phyloP scores from a whole-genome alignment of 2,113 vertebrate genomes.

The Pavo muticus region DNA sequence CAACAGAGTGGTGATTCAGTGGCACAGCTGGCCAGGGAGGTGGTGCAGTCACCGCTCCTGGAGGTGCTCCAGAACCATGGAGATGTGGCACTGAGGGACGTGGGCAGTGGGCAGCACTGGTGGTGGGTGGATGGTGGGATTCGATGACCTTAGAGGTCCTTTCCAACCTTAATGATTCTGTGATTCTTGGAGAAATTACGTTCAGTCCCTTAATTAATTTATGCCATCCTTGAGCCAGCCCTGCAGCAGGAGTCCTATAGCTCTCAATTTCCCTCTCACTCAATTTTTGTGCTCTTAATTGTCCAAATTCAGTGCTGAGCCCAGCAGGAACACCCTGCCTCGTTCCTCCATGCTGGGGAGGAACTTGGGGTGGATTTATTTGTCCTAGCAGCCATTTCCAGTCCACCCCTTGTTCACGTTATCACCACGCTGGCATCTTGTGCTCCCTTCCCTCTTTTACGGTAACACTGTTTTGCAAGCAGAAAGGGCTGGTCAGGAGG shows the following conservation, averaged over 20 bases:
- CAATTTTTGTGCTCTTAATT: neutral
- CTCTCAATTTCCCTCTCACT: neutral
- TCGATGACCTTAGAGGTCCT: too few species aligned
- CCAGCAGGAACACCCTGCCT: neutral
- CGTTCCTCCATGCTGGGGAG: fast-evolving
- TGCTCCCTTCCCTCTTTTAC: neutral
- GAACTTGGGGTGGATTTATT: neutral
- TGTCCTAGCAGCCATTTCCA: neutral
- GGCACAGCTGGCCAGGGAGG: too few species aligned
- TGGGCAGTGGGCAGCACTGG: too few species aligned
- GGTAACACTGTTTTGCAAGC: neutral
- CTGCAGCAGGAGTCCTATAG: neutral
- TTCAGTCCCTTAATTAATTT: neutral
- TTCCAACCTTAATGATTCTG: too few species aligned
- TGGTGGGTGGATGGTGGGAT: too few species aligned
- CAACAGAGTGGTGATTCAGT: too few species aligned
- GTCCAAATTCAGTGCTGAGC: neutral
- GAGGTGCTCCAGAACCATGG: too few species aligned
- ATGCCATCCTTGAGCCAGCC: neutral
- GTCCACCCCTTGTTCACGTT: neutral
- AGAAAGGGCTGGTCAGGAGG: neutral
- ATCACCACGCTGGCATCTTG: neutral
- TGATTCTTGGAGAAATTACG: neutral
- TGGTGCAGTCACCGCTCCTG: too few species aligned
- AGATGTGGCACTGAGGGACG: too few species aligned